Conservation (phyloP, 2,888 invertebrate species). For the Ecliptopera silaceata region DNA sequence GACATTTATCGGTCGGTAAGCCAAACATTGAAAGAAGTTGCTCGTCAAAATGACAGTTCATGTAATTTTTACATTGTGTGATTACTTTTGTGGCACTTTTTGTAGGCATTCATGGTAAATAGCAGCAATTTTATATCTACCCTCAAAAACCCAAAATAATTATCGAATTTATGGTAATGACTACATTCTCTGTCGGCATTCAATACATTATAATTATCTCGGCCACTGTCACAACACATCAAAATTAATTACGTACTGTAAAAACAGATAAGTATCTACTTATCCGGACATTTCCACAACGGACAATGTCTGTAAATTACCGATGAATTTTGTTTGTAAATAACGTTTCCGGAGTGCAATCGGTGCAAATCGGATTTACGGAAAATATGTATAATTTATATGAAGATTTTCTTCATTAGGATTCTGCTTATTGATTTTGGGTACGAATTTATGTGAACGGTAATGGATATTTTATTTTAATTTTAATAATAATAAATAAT, state of each 20-base stretch:
- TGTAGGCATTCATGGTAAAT: neutral
- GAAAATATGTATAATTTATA: slow-evolving; percentile 3
- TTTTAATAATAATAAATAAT: no score
- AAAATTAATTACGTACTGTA: slow-evolving; percentile 5
- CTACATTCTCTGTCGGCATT: neutral
- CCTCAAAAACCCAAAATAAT: neutral
- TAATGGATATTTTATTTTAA: no score
- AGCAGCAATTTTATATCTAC: neutral
- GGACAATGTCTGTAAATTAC: slow-evolving; percentile 11
- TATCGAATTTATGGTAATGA: neutral
- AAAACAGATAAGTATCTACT: slow-evolving; percentile 8
- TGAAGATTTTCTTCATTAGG: slow-evolving; percentile 8
- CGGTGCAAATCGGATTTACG: neutral
- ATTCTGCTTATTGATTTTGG: slow-evolving; percentile 1
- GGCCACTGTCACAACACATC: slow-evolving; percentile 1
- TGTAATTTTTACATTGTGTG: no score
- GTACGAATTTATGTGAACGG: no score
- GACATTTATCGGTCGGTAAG: no score
- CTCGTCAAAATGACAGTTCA: no score
- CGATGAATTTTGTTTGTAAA: no score
- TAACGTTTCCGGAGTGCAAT: slow-evolving; percentile 1
- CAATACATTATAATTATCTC: slow-evolving; percentile 3
- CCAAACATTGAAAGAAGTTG: no score
- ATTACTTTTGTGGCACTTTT: neutral
- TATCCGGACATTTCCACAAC: neutral